Conservation (phyloP, 2,797 vertebrate genomes). For the Sebastes dallii region DNA sequence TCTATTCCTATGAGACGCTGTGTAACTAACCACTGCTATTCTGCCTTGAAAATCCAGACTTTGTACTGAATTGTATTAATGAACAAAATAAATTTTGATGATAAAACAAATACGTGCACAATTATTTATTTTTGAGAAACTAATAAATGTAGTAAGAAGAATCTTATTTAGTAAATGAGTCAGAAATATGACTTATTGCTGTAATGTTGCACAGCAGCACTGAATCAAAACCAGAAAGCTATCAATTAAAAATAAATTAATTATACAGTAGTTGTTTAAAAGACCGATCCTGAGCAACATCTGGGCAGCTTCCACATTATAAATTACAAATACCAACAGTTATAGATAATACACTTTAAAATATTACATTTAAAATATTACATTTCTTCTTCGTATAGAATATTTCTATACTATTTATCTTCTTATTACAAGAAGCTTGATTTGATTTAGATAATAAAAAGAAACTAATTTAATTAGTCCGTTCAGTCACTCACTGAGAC, state of each 20-base stretch:
- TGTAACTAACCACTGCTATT: conserved; percentile 7
- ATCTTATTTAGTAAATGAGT: neutral
- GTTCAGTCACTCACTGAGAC: neutral
- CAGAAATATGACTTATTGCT: conserved; percentile 5
- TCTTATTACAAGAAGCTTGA: neutral
- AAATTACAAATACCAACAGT: neutral
- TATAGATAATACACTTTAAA: neutral
- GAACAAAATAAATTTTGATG: conserved; percentile 15
- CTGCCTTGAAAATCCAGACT: neutral
- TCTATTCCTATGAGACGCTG: conserved; percentile 6
- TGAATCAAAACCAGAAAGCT: neutral
- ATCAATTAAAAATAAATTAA: neutral
- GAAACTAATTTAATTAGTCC: neutral
- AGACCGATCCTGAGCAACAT: neutral
- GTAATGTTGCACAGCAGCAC: neutral
- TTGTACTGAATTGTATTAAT: conserved; percentile 21
- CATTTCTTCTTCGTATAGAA: neutral
- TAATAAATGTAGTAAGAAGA: neutral
- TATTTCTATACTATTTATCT: too few species aligned
- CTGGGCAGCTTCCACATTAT: neutral
- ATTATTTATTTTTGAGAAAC: neutral
- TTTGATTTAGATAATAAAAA: neutral
- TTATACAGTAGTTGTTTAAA: neutral
- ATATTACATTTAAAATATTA: neutral
- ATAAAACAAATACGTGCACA: neutral